These are phyloP conservation scores for Ricordea florida DNA, from an alignment of 92 coral and sea anemone genomes.

Conservation along the genomic window DNA sequence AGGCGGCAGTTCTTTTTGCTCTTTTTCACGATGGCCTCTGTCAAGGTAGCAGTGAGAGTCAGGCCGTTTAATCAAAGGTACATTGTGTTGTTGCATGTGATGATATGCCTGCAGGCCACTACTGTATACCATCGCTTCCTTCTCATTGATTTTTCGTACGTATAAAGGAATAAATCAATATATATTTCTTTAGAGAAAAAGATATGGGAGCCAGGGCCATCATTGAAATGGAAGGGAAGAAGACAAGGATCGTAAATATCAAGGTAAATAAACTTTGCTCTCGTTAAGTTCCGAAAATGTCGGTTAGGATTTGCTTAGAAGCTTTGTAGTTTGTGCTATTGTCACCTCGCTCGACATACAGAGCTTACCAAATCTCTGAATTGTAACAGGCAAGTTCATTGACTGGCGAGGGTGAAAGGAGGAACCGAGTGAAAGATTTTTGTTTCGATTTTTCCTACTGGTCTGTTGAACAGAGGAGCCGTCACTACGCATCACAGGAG, in stretches of 20 bases:
- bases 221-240: slow-evolving; percentile 97
- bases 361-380: too few species aligned
- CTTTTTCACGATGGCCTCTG: slow-evolving; percentile 83
- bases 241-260: slow-evolving; percentile 88
- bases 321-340: too few species aligned
- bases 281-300: too few species aligned
- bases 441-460: slow-evolving; percentile 97
- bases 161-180: too few species aligned
- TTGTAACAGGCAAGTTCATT: slow-evolving; percentile 86
- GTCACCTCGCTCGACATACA: too few species aligned
- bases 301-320: not conserved
- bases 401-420: slow-evolving; percentile 77
- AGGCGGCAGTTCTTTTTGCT: not conserved
- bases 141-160: too few species aligned
- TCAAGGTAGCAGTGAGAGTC: slow-evolving; percentile 96
- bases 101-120: too few species aligned
- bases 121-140: too few species aligned
- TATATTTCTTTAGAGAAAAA: slow-evolving; percentile 71
- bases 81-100: not conserved
- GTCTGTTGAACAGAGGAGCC: slow-evolving; percentile 89
- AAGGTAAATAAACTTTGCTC: slow-evolving; percentile 84
- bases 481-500: slow-evolving; percentile 85
- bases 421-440: slow-evolving; percentile 86
- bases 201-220: slow-evolving; percentile 89
- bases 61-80: slow-evolving; percentile 96